Conservation (phyloP, 2,113 vertebrate genomes). For the Scatophagus argus region DNA sequence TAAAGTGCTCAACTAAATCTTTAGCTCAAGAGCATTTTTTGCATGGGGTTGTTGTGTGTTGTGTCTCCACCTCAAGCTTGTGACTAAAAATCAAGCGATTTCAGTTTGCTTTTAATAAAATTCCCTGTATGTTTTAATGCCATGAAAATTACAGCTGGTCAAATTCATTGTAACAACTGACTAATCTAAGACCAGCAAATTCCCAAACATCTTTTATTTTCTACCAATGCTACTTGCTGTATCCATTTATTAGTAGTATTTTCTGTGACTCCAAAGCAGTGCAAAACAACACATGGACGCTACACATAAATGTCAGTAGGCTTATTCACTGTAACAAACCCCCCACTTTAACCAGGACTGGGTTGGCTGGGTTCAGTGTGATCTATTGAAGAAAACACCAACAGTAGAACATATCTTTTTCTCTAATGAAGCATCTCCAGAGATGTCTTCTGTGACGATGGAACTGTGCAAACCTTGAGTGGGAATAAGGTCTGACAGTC, state of each 20-base stretch:
- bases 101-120: slow-evolving; percentile 16
- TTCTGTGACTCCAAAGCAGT: slow-evolving; percentile 3
- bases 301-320: slow-evolving; percentile 11
- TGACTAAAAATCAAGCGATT: slow-evolving; percentile 13
- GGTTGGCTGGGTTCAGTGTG: slow-evolving; percentile 11
- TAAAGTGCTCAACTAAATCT: slow-evolving; percentile 17
- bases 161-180: slow-evolving; percentile 5
- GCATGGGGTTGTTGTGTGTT: not conserved
- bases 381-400: slow-evolving; percentile 35
- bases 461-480: slow-evolving; percentile 36
- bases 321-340: slow-evolving; percentile 5
- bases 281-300: not conserved
- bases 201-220: not conserved
- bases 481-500: slow-evolving; percentile 60
- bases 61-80: not conserved
- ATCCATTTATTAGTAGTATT: not conserved
- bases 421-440: slow-evolving; percentile 48
- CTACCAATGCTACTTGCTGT: not conserved
- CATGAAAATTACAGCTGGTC: not conserved
- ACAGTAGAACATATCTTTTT: slow-evolving; percentile 41
- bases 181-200: not conserved
- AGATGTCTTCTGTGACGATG: slow-evolving; percentile 22
- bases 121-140: not conserved
- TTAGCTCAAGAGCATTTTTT: slow-evolving; percentile 31
- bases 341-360: not conserved